Base-by-base conservation (phyloP, 2,888 invertebrate species). In the Lobophora halterata region DNA sequence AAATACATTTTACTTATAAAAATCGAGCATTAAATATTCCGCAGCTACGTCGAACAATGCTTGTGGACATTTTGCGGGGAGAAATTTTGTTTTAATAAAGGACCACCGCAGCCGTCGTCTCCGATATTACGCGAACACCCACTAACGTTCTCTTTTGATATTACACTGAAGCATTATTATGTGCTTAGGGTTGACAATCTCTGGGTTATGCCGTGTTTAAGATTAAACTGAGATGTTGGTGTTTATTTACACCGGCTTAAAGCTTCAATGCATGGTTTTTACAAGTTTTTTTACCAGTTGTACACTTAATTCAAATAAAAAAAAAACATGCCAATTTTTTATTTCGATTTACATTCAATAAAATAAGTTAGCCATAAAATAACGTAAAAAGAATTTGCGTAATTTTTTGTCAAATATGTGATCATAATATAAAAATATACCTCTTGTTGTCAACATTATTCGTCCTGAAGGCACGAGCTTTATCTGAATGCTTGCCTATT, bases 1-100 rank as follows among this genome's bases (percentile, higher is more conserved):
- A 55, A 54, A 51, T 40, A 51, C 51, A 49, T 61, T 63, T 54
- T 54, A 63, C 58, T 58, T 63, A 61, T 63, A 61, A 59, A 64
- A 64, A 61, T 58, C 58, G 50, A 53, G 55, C 55, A 49, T 55
- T 52, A 52, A 53, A 54, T 52, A 55, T 52, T 52, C 57, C 46
- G 43, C 42, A 50, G 54, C 46, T 46, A 52, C 57, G 61, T 64
- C 64, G 63, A 55, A 66, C 67, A 65, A 55, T 62, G 69, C 56
- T 73, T 76, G 80, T 66, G 81, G 79, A 75, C 74, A 68, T 73
- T 82, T 76, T 79, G 83, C 49, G 85, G 83, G 65, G 63, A 68
- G 75, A 81, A 79, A 83, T 83, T 83, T 80, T 80, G 83, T 83
- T 86, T 85, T 85, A 85, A 86, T 85, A 85, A 85, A 85, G 77